Evolutionary conservation across 2,797 vertebrate species (phyloP).

Genomic region (Semaprochilodus insignis): DNA sequence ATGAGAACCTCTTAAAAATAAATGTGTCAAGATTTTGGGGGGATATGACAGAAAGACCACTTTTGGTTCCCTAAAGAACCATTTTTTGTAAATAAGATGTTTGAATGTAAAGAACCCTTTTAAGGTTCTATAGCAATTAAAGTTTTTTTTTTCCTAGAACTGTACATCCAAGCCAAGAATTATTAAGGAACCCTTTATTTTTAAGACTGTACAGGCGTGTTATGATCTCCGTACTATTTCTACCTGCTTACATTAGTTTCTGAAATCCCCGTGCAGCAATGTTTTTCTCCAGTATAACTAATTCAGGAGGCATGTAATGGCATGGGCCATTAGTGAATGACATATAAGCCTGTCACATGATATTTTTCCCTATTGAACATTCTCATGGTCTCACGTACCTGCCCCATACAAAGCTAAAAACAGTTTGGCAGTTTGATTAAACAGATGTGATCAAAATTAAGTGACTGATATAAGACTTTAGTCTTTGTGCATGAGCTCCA

Average conservation of each 20-base stretch:
- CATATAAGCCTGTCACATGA: slow-evolving; percentile 16
- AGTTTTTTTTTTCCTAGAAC: slow-evolving; percentile 19
- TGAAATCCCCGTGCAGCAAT: slow-evolving; percentile 31
- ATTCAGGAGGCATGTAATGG: slow-evolving; percentile 33
- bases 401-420: slow-evolving; percentile 23
- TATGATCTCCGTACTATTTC: slow-evolving; percentile 28
- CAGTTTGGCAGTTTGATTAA: slow-evolving; percentile 14
- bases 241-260: background rate
- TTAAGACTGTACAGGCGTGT: slow-evolving; percentile 1
- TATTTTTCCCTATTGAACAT: slow-evolving; percentile 12
- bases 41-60: too few species aligned
- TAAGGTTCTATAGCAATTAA: background rate
- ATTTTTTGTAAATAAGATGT: background rate
- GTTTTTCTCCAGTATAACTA: slow-evolving; percentile 20
- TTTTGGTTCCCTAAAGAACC: background rate
- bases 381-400: slow-evolving; percentile 8
- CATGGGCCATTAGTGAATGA: slow-evolving; percentile 31
- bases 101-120: background rate
- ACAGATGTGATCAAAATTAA: slow-evolving; percentile 11
- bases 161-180: background rate
- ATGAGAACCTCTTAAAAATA: slow-evolving; percentile 30
- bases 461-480: slow-evolving; percentile 43
- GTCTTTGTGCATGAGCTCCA: slow-evolving; percentile 65
- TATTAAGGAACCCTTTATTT: background rate
- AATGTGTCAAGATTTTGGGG: background rate